Base-by-base conservation (phyloP, 2,113 vertebrate genomes). In the Sturnira hondurensis region DNA sequence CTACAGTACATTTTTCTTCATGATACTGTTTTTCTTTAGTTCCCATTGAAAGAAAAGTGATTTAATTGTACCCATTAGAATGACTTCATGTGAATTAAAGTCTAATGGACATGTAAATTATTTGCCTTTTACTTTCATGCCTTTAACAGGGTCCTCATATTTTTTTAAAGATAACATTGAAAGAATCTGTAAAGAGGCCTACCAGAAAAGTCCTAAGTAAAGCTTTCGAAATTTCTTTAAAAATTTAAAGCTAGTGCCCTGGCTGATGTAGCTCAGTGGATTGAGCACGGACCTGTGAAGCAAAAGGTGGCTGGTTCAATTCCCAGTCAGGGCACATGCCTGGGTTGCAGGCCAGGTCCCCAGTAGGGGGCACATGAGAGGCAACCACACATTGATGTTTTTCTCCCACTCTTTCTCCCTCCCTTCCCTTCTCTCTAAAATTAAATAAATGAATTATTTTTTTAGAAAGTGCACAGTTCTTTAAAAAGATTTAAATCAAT, bases 1-100 rank as follows among this genome's bases (percentile, higher is more conserved):
- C 6, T 80, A 84, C 56, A 47, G 41, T 81, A 94, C 41, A 58
- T 77, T 71, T 73, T 86, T 86, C 61, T 70, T 81, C 91, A 67
- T 85, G 63, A 47, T 43, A 68, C 1, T 31, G 3, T 52, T 47
- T 96, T 86, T 92, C 91, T 74, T 91, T 88, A 71, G 85, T 50
- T 95, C 71, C 67, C 45, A 84, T 80, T 68, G 96, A 38, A 77
- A 88, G 58, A 91, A 94, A 87, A 28, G 56, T 85, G 17, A n/a
- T 36, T 7, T 89, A 82, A 61, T 85, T 95, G 33, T 80, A 76
- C 31, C 36, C 38, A 10, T 77, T 61, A 81, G 20, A 80, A 63
- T 63, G 67, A 19, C 47, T 93, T 94, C 22, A 22, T 58, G 13
- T 74, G 15, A 82, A 58, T 83, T n/a, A n/a, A n/a, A n/a, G 74